Conservation (phyloP, 2,888 invertebrate species). For the Pseudolycoriella hygida region DNA sequence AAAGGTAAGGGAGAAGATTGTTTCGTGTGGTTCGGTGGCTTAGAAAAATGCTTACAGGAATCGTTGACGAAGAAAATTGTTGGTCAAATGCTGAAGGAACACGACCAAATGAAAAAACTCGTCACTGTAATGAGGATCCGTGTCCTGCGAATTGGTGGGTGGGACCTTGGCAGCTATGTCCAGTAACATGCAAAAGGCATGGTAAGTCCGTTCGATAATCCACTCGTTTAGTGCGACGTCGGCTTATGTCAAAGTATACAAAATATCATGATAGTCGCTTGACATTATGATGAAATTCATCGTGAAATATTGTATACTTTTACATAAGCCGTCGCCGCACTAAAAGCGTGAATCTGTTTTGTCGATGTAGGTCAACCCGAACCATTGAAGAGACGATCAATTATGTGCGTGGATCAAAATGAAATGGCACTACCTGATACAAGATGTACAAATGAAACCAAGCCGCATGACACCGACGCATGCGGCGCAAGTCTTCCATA, state of each 20-base stretch:
- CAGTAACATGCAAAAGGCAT: slow-evolving; percentile 38
- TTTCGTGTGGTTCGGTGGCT: slow-evolving; percentile 11
- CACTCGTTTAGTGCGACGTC: too few relatives aligned
- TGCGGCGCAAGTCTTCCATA: slow-evolving; percentile 33
- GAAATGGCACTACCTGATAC: slow-evolving; percentile 60
- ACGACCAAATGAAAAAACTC: slow-evolving; percentile 40
- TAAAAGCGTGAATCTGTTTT: background rate
- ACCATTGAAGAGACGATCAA: slow-evolving; percentile 43
- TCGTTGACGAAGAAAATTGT: slow-evolving; percentile 40
- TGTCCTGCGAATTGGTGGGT: slow-evolving; percentile 73
- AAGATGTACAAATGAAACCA: slow-evolving; percentile 43
- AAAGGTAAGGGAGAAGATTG: slow-evolving; percentile 22
- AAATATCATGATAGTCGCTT: too few relatives aligned
- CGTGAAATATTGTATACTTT: too few relatives aligned
- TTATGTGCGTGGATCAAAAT: slow-evolving; percentile 59
- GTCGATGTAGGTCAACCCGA: slow-evolving; percentile 24
- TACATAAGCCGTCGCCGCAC: too few relatives aligned
- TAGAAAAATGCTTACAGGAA: slow-evolving; percentile 5
- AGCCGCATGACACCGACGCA: slow-evolving; percentile 47
- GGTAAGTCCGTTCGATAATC: too few relatives aligned
- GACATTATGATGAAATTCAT: too few relatives aligned
- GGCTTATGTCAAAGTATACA: too few relatives aligned
- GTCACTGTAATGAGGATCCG: slow-evolving; percentile 44
- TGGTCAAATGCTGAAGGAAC: slow-evolving; percentile 35
- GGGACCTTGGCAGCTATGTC: slow-evolving; percentile 73